Base-by-base conservation (phyloP, 2,888 invertebrate species). In the Catocala nupta region DNA sequence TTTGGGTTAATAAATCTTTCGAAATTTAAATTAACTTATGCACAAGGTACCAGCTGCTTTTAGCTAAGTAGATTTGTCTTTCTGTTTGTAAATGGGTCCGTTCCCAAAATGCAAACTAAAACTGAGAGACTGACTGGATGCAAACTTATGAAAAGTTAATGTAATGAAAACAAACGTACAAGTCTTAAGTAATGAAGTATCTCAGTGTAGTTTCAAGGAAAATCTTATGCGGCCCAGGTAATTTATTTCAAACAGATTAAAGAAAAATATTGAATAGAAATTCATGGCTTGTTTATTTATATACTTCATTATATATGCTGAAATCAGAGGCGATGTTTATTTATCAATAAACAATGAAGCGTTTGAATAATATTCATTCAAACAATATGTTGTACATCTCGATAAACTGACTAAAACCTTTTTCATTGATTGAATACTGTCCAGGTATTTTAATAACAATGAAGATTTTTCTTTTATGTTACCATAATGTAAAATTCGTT, bases 11-110 rank as follows among this genome's bases (percentile, higher is more conserved):
- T 68, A 64, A 65, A 65, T 59, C 55, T 65, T 43, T 52, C 44
- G 52, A 63, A 63, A 53, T 58, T 65, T 49, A 51, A 73, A 69
- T 67, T 62, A 75, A 70, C n/a, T 65, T 63, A 63, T 61, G 50
- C 49, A 44, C 43, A 53, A 25, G 16, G 44, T 59, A 61, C 36
- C 69, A 60, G 47, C 55, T 55, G 55, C 51, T 50, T 49, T 36
- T 7, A 62, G 44, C 25, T 49, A 36, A 71, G 45, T 62, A 45
- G 44, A 73, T 63, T 65, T 49, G 45, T 54, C 42, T 66, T 34
- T 59, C 50, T 47, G 42, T 53, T 34, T 44, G 50, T 12, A 25
- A 52, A 59, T 36, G 25, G 39, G 51, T 44, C 42, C 16, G 7
- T 39, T 7, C 67, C 11, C n/a, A 25, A 4, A 25, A 25, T 25